These are phyloP conservation scores for Helobdella robusta DNA, from an alignment of 2,888 invertebrate species.

Conservation along the genomic window DNA sequence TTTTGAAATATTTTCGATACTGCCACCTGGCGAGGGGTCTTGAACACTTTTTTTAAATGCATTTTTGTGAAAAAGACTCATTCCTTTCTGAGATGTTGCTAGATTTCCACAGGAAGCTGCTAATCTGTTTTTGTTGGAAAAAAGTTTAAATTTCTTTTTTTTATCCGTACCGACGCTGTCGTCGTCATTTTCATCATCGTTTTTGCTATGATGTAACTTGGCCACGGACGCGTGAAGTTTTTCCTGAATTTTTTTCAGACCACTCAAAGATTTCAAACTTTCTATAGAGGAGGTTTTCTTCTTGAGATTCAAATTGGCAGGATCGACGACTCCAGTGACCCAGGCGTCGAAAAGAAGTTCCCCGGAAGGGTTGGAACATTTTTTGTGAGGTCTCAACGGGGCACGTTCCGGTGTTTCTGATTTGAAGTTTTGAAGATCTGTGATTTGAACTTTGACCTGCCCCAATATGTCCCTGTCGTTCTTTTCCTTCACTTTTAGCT, in stretches of 20 bases:
- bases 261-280: slow-evolving; percentile 16
- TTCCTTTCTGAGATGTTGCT: too few species aligned
- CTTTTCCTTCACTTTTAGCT: slow-evolving; percentile 44
- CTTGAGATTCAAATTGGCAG: background rate
- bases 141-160: slow-evolving; percentile 4
- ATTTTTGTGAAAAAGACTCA: background rate
- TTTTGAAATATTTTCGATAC: too few species aligned
- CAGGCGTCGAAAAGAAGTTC: slow-evolving; percentile 44
- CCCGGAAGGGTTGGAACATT: slow-evolving; percentile 42
- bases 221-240: slow-evolving; percentile 24
- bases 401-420: slow-evolving; percentile 12
- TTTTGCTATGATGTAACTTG: background rate
- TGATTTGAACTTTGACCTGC: slow-evolving; percentile 39
- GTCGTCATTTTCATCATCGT: background rate
- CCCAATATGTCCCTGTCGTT: slow-evolving; percentile 41
- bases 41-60: too few species aligned
- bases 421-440: slow-evolving; percentile 22
- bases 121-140: background rate
- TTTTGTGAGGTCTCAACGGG: slow-evolving; percentile 43
- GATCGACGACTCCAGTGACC: slow-evolving; percentile 37
- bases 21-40: background rate
- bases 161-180: background rate
- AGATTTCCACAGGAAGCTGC: slow-evolving; percentile 21
- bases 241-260: slow-evolving; percentile 29
- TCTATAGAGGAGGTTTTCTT: slow-evolving; percentile 15